Evolutionary conservation across 2,797 vertebrate genomes (phyloP), one percentile per base, ranked within the genome.

Genomic region (Rhynchotus rufescens): DNA sequence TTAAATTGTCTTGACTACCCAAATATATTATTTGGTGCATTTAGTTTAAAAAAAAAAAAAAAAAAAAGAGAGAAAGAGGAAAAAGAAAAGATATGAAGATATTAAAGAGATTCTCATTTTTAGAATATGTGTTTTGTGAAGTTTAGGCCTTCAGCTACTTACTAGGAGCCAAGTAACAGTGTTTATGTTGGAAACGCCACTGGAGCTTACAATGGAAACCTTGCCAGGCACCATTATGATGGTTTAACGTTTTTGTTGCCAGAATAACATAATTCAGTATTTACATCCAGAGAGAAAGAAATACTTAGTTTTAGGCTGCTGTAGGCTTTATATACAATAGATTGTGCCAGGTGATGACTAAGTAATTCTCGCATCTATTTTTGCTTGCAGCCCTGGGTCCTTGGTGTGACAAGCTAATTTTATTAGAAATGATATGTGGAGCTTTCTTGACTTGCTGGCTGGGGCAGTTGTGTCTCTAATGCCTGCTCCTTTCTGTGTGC

Each of bases 111-210:
- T 82, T 89, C 73, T 52, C 10, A 1, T 85, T 74, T 92, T 54
- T 28, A 65, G 80, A 32, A 40, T 65, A 49, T 23, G 57, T 7
- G 0, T 61, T 56, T 56, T 11, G 59, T 90, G 73, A 89, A 89
- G 79, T 77, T 82, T 9, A 59, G 74, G 52, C 84, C 65, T 92
- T 77, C 61, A 80, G 72, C 80, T 87, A 15, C 69, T 85, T 56
- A 22, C 51, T 45, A 36, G 79, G 77, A 86, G 88, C 72, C 78
- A 45, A 74, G 68, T 74, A 84, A 67, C 2, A 60, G 83, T 92
- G 90, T 96, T 96, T 92, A 40, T 65, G 12, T 49, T 94, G 94
- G 94, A 91, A 68, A 5, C 71, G 19, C 72, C 75, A 9, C 72
- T 59, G 26, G 59, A 86, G n/a, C 76, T 91, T 72, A 47, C 52